Base-by-base conservation (phyloP, 1,140 invertebrate genomes). In the Drosophila sproati region DNA sequence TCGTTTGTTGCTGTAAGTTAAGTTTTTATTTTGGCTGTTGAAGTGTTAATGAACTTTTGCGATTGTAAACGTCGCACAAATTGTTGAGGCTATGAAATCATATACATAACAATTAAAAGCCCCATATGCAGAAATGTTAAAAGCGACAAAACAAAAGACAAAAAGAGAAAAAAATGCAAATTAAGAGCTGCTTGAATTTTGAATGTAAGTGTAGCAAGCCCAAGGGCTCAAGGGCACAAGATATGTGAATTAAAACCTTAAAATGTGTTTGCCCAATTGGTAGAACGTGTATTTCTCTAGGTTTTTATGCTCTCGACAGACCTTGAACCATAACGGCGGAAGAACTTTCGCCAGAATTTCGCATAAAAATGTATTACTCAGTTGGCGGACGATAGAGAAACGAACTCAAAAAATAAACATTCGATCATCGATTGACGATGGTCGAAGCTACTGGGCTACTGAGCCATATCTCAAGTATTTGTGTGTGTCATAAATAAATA, bases 1-100 rank as follows among this genome's bases (percentile, higher is more conserved):
- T 35, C 47, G 43, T 20, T 32, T 20, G 35, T 8, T 8, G 8
- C 8, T 48, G 59, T 61, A 61, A 48, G 37, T 69, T 35, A n/a
- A 34, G 37, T 77, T 37, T 4, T 62, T 64, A 51, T 1, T 4
- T n/a, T 10, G 39, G 10, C 39, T n/a, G 2, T 60, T 50, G 61
- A 61, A 73, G 79, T 88, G 82, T 83, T 87, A 87, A 87, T 87
- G 82, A 87, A 88, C 82, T 88, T 82, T 87, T 51, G 79, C 66
- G 54, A 71, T 81, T 80, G 72, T 80, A 77, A 80, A 64, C 60
- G 69, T 72, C 5, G 78, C 78, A 51, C 64, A 80, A 83, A 69
- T 59, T 60, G 57, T 70, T 82, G 67, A 78, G 60, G 73, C 77
- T 48, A 79, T 73, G 69, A 82, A 73, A 78, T 67, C 77, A 85